These are phyloP conservation scores for Acarapis woodi DNA, from an alignment of 1,140 invertebrate species.

Conservation along the genomic window DNA sequence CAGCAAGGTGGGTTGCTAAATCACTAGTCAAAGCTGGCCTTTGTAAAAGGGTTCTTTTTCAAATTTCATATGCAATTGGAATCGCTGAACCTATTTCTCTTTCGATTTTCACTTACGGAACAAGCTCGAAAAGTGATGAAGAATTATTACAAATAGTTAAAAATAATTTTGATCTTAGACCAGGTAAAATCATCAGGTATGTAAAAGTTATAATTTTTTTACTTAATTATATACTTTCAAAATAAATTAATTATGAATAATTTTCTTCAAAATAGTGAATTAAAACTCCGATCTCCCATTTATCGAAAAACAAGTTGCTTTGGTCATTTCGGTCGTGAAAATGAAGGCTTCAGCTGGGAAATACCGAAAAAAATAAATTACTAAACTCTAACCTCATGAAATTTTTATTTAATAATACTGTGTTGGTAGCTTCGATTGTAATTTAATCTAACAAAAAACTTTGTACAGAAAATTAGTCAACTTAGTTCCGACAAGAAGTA, in stretches of 20 bases:
- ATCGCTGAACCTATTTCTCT: constrained; percentile 78
- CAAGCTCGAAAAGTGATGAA: constrained; percentile 54
- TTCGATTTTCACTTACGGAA: constrained; percentile 87
- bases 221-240: too few relatives aligned
- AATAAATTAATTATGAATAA: too few relatives aligned
- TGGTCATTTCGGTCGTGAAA: constrained; percentile 86
- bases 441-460: too few relatives aligned
- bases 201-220: too few relatives aligned
- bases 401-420: too few relatives aligned
- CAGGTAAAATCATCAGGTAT: constrained; percentile 89
- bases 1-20: constrained; percentile 83
- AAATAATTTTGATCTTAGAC: constrained; percentile 87
- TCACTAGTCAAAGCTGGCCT: constrained; percentile 64
- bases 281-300: constrained; percentile 76
- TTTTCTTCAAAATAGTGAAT: too few relatives aligned
- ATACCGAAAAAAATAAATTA: constrained; percentile 64
- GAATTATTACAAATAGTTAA: constrained; percentile 75
- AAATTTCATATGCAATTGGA: constrained; percentile 89
- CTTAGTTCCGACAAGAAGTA: too few relatives aligned
- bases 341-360: constrained; percentile 96
- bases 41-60: constrained; percentile 51
- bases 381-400: too few relatives aligned
- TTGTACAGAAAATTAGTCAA: too few relatives aligned
- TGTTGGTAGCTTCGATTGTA: too few relatives aligned
- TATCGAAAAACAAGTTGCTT: constrained; percentile 91